A percentile compares a stretch with the other conserved stretches of the same genome.
phyloP scores from a whole-genome alignment of 1,140 invertebrate genomes.

The Heliconius hewitsoni region DNA sequence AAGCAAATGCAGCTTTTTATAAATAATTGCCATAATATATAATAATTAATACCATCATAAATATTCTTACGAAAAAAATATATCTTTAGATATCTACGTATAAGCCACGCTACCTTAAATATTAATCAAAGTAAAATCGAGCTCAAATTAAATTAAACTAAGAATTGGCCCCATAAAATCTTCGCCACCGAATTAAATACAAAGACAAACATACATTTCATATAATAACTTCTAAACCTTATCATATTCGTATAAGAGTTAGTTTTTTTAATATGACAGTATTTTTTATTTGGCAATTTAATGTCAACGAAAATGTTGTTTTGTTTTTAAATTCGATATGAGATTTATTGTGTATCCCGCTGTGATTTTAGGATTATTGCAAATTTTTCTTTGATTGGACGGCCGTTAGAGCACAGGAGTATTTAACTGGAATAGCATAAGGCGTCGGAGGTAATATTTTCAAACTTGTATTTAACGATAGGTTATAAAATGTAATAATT shows the following conservation, averaged over 20 bases:
- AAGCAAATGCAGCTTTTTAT: background rate
- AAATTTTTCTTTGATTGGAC: constrained; percentile 6
- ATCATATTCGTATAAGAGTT: constrained; percentile 32
- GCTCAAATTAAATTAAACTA: constrained; percentile 67
- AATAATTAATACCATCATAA: constrained; percentile 42
- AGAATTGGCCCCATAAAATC: constrained; percentile 53
- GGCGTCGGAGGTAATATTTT: background rate
- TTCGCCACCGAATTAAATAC: constrained; percentile 54
- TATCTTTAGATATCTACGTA: constrained; percentile 38
- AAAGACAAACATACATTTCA: constrained; percentile 15
- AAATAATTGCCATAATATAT: constrained; percentile 10
- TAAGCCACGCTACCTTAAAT: constrained; percentile 49
- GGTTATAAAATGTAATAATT: too few species aligned
- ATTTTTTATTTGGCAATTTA: constrained; percentile 32
- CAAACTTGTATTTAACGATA: background rate
- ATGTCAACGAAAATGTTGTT: constrained; percentile 59
- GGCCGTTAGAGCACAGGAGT: background rate
- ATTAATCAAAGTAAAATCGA: constrained; percentile 64
- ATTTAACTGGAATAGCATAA: background rate
- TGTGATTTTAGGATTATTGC: constrained; percentile 34
- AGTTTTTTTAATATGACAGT: constrained; percentile 14
- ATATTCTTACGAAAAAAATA: constrained; percentile 24
- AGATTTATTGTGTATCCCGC: constrained; percentile 57
- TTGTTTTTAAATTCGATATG: constrained; percentile 58
- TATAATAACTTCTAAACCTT: constrained; percentile 18